These are phyloP conservation scores for Lateolabrax maculatus DNA, from an alignment of 2,797 vertebrate genomes.

Conservation along the genomic window DNA sequence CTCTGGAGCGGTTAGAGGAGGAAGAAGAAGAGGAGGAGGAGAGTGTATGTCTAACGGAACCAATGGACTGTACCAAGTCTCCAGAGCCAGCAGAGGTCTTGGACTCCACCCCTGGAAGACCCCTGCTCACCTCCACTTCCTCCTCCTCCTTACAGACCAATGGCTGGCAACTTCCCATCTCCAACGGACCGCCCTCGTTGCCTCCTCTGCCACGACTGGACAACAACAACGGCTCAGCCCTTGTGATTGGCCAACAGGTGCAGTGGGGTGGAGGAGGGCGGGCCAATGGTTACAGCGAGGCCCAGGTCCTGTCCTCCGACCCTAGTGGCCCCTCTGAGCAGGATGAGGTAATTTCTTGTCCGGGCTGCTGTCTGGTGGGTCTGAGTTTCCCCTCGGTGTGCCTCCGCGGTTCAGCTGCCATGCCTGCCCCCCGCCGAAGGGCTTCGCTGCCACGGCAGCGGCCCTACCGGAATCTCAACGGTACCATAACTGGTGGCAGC, in stretches of 20 bases:
- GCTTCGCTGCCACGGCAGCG: conserved; percentile 69
- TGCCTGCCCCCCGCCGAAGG: conserved; percentile 54
- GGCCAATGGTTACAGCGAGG: conserved; percentile 72
- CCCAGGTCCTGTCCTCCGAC: conserved; percentile 65
- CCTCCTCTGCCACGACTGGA: conserved; percentile 78
- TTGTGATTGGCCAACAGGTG: conserved; percentile 85
- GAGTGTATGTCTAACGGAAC: conserved; percentile 73
- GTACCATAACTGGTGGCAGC: conserved; percentile 79
- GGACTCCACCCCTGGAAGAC: conserved; percentile 43
- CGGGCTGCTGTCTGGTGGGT: conserved; percentile 90
- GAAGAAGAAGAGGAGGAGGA: conserved; percentile 70
- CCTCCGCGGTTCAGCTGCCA: conserved; percentile 82
- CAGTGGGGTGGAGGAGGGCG: conserved; percentile 74
- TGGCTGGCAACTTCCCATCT: conserved; percentile 81
- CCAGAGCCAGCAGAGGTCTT: conserved; percentile 78
- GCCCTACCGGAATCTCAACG: conserved; percentile 90
- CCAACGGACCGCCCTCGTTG: conserved; percentile 77
- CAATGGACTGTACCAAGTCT: conserved; percentile 87
- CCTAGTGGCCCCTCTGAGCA: conserved; percentile 79
- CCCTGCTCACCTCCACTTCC: conserved; percentile 66
- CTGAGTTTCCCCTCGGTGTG: conserved; percentile 91
- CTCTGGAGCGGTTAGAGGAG: conserved; percentile 77
- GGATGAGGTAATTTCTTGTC: conserved; percentile 91
- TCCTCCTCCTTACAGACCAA: conserved; percentile 68
- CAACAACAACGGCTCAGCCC: conserved; percentile 86